Base-by-base conservation (phyloP, 2,888 invertebrate genomes). In the Leptinotarsa haldemani region DNA sequence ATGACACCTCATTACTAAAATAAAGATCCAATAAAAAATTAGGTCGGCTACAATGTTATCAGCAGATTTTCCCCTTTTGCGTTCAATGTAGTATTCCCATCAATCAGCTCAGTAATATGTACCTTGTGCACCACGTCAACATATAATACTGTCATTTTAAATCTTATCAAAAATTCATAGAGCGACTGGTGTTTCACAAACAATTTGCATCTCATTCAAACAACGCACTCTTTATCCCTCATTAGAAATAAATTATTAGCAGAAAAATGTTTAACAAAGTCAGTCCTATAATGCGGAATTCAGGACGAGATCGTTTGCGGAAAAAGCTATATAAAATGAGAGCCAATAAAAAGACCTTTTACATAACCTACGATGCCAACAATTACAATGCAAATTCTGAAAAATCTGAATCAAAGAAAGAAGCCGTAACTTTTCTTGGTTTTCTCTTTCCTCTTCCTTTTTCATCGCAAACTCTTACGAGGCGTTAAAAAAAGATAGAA, bases 371-470 rank as follows among this genome's bases (percentile, higher is more conserved):
- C 56, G 58, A 69, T 46, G 16, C 69, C 69, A 58, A 69, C 61
- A 71, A 71, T 71, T 71, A 71, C 71, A 53, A 71, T 71, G 71
- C 67, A 71, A 71, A 71, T 70, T 70, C 70, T 63, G 70, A 70
- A 70, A 70, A 70, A 69, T 71, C 71, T 67, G 71, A 71, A 65
- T 71, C 64, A 65, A 70, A 70, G 70, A 56, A 70, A 70, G 22
- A 65, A 7, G 65, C 48, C 67, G 58, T 53, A 58, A 66, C 66
- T 66, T 67, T 71, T n/a, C 58, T 16, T 67, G 65, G 70, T 70
- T 69, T 70, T 53, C 69, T 69, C 53, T 53, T 66, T 3, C 50
- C 50, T 18, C 40, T 58, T 2, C 30, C 53, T 40, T 69, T 30
- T 58, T 53, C 69, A 40, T 16, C 56, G 56, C 69, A 18, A n/a